Evolutionary conservation across 2,113 vertebrate genomes (phyloP).

Genomic region (Mirza zaza): DNA sequence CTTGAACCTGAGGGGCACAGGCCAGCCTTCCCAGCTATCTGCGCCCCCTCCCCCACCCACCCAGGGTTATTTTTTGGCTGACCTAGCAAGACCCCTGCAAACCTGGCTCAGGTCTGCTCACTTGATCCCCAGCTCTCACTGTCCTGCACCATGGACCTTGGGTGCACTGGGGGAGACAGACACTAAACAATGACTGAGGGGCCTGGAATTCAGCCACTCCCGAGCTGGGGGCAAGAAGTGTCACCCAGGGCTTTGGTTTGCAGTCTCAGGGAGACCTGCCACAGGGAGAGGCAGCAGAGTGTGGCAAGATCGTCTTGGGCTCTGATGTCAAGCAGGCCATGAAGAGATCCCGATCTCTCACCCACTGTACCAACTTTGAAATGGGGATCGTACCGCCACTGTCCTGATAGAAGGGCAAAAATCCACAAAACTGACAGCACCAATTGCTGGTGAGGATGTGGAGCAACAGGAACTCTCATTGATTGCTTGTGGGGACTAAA

Average conservation of each 20-base stretch:
- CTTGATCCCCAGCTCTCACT: not conserved
- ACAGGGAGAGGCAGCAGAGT: not conserved
- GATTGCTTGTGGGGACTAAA: too few species aligned
- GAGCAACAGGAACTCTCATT: not conserved
- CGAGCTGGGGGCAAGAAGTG: not conserved
- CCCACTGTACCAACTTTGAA: not conserved
- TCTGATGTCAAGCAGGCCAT: not conserved
- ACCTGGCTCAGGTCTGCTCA: not conserved
- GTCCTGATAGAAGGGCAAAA: not conserved
- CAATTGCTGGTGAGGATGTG: not conserved
- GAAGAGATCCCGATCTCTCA: not conserved
- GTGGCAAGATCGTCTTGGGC: accelerated
- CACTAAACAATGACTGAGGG: not conserved
- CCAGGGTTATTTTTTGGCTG: too few species aligned
- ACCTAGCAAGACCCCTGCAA: not conserved
- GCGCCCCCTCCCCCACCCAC: too few species aligned
- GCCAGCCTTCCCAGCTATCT: not conserved
- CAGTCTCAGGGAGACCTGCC: not conserved
- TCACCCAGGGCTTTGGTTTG: not conserved
- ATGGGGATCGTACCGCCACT: accelerated
- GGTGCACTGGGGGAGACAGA: not conserved
- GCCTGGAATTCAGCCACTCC: not conserved
- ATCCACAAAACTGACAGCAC: not conserved
- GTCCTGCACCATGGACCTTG: not conserved
- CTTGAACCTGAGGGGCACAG: not conserved